phyloP scores from a whole-genome alignment of 2,797 vertebrate species.

The Pseudomugil gertrudae region DNA sequence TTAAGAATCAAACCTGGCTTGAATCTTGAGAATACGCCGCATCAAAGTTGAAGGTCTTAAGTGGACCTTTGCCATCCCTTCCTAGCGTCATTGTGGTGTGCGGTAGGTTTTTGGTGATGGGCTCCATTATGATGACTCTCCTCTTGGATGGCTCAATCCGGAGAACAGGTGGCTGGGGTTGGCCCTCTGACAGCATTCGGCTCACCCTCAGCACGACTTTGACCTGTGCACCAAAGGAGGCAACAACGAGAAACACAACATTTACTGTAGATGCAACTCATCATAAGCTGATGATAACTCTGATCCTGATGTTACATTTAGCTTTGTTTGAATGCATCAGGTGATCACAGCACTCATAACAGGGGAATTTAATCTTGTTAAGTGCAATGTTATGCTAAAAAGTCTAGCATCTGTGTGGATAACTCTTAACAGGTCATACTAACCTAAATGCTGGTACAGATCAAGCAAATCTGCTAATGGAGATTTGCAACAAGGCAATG shows the following conservation, averaged over 20 bases:
- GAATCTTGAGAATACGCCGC: constrained; percentile 91
- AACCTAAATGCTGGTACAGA: background rate
- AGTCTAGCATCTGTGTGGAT: background rate
- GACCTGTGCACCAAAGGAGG: constrained; percentile 80
- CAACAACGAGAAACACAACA: background rate
- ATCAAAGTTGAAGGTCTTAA: constrained; percentile 94
- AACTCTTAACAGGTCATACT: background rate
- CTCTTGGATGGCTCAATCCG: constrained; percentile 91
- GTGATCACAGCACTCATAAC: background rate
- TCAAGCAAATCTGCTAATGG: background rate
- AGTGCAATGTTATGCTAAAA: background rate
- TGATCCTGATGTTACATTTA: background rate
- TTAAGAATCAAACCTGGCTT: constrained; percentile 87
- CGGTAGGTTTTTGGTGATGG: constrained; percentile 78
- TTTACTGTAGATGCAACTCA: background rate
- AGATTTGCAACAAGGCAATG: background rate
- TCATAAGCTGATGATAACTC: background rate
- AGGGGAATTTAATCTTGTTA: background rate
- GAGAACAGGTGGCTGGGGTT: constrained; percentile 87
- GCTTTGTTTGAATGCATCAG: background rate
- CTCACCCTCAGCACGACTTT: constrained; percentile 94
- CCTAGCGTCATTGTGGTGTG: constrained; percentile 82
- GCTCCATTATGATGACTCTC: constrained; percentile 91
- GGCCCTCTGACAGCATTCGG: constrained; percentile 80
- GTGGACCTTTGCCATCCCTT: constrained; percentile 82